Evolutionary conservation across 2,113 vertebrate genomes (phyloP), one percentile per base, ranked within the genome.

Genomic region (Lepus europaeus): DNA sequence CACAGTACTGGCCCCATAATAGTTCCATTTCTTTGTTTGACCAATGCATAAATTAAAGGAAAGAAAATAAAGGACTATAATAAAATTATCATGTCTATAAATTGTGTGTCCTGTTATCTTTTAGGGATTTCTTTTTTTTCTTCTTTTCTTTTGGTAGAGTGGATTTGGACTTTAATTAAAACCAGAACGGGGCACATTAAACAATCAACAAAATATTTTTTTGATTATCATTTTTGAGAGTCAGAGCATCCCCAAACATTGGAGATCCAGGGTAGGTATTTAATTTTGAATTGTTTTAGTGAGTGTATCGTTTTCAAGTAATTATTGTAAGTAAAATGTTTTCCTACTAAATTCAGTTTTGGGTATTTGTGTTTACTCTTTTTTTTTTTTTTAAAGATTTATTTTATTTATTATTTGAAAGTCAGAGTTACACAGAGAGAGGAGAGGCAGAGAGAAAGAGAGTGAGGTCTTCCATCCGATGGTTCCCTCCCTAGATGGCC

Each of bases 311-410:
- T 82, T 80, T 90, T 79, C 49, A 90, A 45, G 10, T 80, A 80
- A 56, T 27, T 78, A 39, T 33, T 66, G 45, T 39, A 20, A 89
- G 29, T 51, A 89, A 49, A 78, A 89, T 78, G 45, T 66, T 77
- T 77, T 53, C 16, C 78, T 27, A 36, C 68, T 88, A 73, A 88
- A 79, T 64, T 87, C 6, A 87, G 39, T 36, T 70, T 69, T 81
- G 33, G 12, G 9, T 70, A 59, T 80, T 80, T 89, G 3, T 80
- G 12, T 89, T 89, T 92, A 22, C n/a, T 87, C 9, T 80, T 91
- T 91, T 87, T 56, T 68, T 66, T 33, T 29, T 49, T 45, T 45
- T 7, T 7, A 1, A 45, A 7, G 45, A 45, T 45, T 45, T 45
- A 45, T 45, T 45, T 45, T 45, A 45, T 45, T 45, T 45, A 45